Evolutionary conservation across 2,113 vertebrate genomes (phyloP), one percentile per base, ranked within the genome.

Genomic region (Triplophysa dalaica): DNA sequence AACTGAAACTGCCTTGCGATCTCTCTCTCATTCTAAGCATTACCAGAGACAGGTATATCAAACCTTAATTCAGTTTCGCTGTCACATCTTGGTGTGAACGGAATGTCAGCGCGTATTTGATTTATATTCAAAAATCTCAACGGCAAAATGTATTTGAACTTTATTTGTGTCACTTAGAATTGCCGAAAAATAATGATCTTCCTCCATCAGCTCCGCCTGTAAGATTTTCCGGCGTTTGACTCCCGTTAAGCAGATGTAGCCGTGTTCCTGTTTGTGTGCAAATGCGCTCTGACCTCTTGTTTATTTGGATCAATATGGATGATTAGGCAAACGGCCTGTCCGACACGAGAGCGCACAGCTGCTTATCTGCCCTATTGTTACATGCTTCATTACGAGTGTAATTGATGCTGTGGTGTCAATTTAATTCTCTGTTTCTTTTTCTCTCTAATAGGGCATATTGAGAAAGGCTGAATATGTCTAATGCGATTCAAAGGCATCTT

Each of bases 391-490:
- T 83, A 65, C 67, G 70, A 43, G 63, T 43, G 70, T 74, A 79
- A 64, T 74, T 24, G 78, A 62, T 22, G 26, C 69, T 63, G 6
- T 48, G 85, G 81, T 83, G 80, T 81, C 79, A 78, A 73, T 82
- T 77, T 70, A 81, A 64, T 79, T 64, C 63, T 64, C 21, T 21
- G 19, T 82, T 17, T 19, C n/a, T 26, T 29, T 63, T 45, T 63
- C 33, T 62, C 56, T 45, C 22, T 75, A 62, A 70, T 41, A 43
- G 26, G 12, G 7, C 64, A 21, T 43, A 45, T 69, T 58, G 60
- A 79, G 38, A 68, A 16, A 64, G 78, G 26, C 63, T 12, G 8
- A 60, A 61, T 60, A 60, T 61, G 43, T 77, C 69, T 64, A 67
- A 73, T 76, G 70, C 29, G 82, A 75, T 77, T 81, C 7, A 0